Percentiles rank a stretch among this genome's conserved stretches.
These are phyloP conservation scores for Drosophila nannoptera DNA, from an alignment of 1,140 invertebrate species.

Conservation along the genomic window DNA sequence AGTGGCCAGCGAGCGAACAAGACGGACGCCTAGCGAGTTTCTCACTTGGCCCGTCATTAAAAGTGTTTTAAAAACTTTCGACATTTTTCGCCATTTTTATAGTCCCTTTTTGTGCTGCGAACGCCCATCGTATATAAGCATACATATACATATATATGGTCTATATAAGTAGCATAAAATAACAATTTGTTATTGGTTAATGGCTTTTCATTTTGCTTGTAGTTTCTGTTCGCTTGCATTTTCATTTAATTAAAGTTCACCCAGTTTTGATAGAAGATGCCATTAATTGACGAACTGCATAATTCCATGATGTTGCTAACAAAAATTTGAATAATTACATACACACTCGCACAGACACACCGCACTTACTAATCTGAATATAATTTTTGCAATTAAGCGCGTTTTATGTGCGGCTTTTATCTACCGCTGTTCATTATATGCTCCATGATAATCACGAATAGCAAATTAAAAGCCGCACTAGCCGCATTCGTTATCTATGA, in stretches of 20 bases:
- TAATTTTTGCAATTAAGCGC: not conserved
- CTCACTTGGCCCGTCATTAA: slow-evolving; percentile 40
- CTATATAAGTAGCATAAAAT: slow-evolving; percentile 48
- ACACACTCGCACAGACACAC: too few relatives aligned
- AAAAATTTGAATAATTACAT: too few relatives aligned
- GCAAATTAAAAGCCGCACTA: slow-evolving; percentile 2
- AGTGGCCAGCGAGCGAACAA: slow-evolving; percentile 1
- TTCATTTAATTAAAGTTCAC: slow-evolving; percentile 65
- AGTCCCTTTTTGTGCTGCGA: not conserved
- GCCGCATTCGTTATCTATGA: slow-evolving; percentile 7
- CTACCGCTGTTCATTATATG: not conserved
- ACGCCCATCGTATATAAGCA: slow-evolving; percentile 1
- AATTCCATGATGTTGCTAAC: not conserved
- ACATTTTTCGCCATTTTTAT: slow-evolving; percentile 19
- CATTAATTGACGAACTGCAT: not conserved
- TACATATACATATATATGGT: not conserved
- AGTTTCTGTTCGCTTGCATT: slow-evolving; percentile 49
- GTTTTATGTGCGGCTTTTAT: not conserved
- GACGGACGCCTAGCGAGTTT: slow-evolving; percentile 32
- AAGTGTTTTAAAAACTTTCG: slow-evolving; percentile 45
- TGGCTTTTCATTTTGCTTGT: slow-evolving; percentile 61
- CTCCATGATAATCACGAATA: not conserved
- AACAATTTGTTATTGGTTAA: slow-evolving; percentile 60
- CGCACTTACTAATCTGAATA: too few relatives aligned
- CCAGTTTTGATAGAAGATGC: slow-evolving; percentile 8